These are phyloP conservation scores for Genyomyrus donnyi DNA, from an alignment of 2,113 vertebrate species.

Conservation along the genomic window DNA sequence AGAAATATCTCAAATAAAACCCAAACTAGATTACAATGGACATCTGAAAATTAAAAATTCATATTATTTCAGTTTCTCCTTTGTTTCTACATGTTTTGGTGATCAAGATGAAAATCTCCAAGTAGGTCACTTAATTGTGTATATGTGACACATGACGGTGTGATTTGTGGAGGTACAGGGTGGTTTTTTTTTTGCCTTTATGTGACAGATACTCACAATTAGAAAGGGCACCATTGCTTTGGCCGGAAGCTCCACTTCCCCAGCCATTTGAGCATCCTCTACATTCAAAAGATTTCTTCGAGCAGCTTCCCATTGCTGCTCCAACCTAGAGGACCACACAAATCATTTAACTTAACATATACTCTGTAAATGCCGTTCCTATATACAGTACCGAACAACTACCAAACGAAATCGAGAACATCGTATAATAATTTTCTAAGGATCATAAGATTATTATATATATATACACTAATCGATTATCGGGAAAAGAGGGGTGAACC, in stretches of 20 bases:
- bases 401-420: background rate
- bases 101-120: background rate
- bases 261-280: slow-evolving; percentile 37
- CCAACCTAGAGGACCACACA: slow-evolving; percentile 34
- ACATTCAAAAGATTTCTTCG: slow-evolving; percentile 33
- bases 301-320: slow-evolving; percentile 45
- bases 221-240: slow-evolving; percentile 41
- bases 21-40: background rate
- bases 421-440: background rate
- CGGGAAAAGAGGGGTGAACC: background rate
- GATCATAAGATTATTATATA: background rate
- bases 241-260: slow-evolving; percentile 31
- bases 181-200: background rate
- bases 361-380: background rate
- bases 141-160: background rate
- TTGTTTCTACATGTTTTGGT: background rate
- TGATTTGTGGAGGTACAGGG: background rate
- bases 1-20: background rate
- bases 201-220: slow-evolving; percentile 36
- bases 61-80: background rate
- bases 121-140: background rate
- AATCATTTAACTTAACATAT: background rate
- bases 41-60: background rate
- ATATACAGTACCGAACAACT: background rate
- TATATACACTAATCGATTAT: background rate